phyloP scores from a whole-genome alignment of 2,888 invertebrate genomes.

The Papilio demoleus region DNA sequence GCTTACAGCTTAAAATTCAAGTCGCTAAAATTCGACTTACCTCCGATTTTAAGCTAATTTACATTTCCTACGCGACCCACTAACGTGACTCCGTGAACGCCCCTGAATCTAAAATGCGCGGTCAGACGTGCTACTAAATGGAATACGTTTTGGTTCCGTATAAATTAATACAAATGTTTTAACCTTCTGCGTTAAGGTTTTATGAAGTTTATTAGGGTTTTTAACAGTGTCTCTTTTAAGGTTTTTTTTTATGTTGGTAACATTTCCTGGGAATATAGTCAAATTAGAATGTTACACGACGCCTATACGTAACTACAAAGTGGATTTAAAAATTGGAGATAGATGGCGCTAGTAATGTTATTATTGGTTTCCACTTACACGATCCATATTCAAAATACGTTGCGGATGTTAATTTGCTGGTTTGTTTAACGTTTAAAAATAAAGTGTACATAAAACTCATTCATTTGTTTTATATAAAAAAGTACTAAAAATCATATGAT shows the following conservation, averaged over 20 bases:
- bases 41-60: constrained; percentile 35
- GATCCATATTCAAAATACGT: no score
- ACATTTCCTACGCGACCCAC: constrained; percentile 37
- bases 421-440: no score
- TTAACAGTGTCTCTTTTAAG: not conserved
- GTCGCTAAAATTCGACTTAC: constrained; percentile 26
- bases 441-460: no score
- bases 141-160: constrained; percentile 35
- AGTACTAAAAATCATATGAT: no score
- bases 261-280: not conserved
- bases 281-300: no score
- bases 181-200: constrained; percentile 16
- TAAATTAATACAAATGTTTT: constrained; percentile 23
- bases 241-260: constrained; percentile 5
- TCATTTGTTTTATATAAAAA: no score
- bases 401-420: no score
- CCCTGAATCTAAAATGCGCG: constrained; percentile 18
- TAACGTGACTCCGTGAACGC: constrained; percentile 23
- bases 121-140: constrained; percentile 11
- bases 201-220: not conserved
- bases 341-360: no score
- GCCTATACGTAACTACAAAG: no score
- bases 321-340: no score
- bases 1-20: constrained; percentile 1
- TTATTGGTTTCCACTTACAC: no score